Base-by-base conservation (phyloP, 2,113 vertebrate genomes). In the Heterocephalus glaber region DNA sequence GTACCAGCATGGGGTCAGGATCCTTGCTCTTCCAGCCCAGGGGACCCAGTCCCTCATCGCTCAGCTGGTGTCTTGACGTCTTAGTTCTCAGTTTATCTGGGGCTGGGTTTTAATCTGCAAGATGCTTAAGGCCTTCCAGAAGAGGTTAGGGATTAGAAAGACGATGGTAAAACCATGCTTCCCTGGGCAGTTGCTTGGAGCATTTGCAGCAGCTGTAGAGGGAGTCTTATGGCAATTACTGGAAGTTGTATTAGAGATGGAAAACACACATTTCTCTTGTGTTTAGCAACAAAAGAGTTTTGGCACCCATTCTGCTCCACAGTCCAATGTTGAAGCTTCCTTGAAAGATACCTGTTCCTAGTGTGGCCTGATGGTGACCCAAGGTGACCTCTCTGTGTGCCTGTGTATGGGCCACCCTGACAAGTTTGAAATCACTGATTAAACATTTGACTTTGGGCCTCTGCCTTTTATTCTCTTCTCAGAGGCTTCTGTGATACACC, bases 341-440 rank as follows among this genome's bases (percentile, higher is more conserved):
- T 79, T 80, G 68, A 86, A 86, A 70, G 65, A 93, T 41, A n/a
- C 4, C 33, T 66, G 35, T 93, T 87, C 88, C 17, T 87, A 68
- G 26, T 52, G 38, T 94, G 92, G 26, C 41, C 3, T 33, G 49
- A 65, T 9, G 33, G 76, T 81, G 33, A 52, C 26, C 4, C 41
- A 41, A n/a, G 38, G 24, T 68, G 35, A 81, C 65, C 12, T 41
- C 8, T 26, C 10, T 35, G 16, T 22, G 72, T 79, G 91, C n/a
- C 33, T n/a, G 60, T 76, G 47, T 35, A 33, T 66, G n/a, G 47
- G 24, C 56, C 66, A 63, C 44, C 38, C 30, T 44, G 56, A 44
- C 8, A 89, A 88, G 22, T 4, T 28, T 61, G 77, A 81, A 41
- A 61, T 52, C 85, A 82, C 4, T 1, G 41, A 72, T 3, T 22